Base-by-base conservation (phyloP, 30 jellyfish, hydroid and myxozoan genomes). In the Aurelia aurita region DNA sequence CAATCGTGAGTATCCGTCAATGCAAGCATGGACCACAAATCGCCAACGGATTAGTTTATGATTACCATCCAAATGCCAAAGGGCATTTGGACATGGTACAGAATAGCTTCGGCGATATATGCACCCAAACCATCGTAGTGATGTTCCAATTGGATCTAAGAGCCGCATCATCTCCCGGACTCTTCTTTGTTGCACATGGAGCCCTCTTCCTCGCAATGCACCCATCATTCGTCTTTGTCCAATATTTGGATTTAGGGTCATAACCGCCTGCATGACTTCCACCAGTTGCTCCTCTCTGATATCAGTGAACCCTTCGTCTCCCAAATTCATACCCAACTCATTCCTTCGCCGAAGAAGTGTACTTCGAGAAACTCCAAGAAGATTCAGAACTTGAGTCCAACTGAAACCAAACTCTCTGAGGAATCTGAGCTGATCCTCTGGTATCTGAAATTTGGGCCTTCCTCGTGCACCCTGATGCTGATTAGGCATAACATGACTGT, bases 221-320 rank as follows among this genome's bases (percentile, higher is more conserved):
- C 80, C 80, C n/a, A 31, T 13, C 80, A 69, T 69, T 69, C 66
- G 1, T 29, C 63, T 69, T 69, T 69, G 80, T 19, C 80, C 80
- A 69, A 69, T 69, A 27, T 69, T 69, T 13, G 80, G 80, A 29
- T 23, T 26, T 18, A 64, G 31, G 20, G 39, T 28, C 47, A 31
- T 31, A 31, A 31, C 43, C 43, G 43, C 43, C 43, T 31, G 43
- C 43, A 31, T 31, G 43, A 0, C 43, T 2, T 31, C 43, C 5
- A 5, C 43, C 5, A 31, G 5, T 31, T 31, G 43, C 43, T 31
- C 43, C 2, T 31, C 43, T 31, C 5, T 31, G 5, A 31, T 5
- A 31, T 31, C 43, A 31, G 43, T 31, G 5, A 31, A 31, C 43
- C 43, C 43, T 31, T 31, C 5, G 43, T 31, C 43, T 31, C 43